Percentiles rank a stretch among this genome's conserved stretches.
phyloP scores from a whole-genome alignment of 2,888 invertebrate species.

The Digitonthophagus gazella region DNA sequence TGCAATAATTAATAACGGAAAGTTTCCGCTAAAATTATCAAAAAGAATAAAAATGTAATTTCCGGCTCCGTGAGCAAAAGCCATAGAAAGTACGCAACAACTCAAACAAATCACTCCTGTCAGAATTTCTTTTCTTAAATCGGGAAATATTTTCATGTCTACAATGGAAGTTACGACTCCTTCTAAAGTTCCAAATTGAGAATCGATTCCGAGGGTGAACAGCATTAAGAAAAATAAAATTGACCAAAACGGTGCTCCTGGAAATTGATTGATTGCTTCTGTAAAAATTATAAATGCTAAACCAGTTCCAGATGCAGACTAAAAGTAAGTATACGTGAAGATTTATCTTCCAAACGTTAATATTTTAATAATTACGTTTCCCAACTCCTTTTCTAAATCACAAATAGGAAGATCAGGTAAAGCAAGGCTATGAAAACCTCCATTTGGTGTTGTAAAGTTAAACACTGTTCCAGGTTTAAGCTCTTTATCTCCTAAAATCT shows the following conservation, averaged over 20 bases:
- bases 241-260: conserved; percentile 94
- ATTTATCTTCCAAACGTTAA: neutral
- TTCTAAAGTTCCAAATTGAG: conserved; percentile 93
- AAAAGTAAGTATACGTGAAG: conserved; percentile 43
- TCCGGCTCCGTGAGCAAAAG: conserved; percentile 89
- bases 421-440: conserved; percentile 56
- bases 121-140: conserved; percentile 83
- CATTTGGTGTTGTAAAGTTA: conserved; percentile 54
- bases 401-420: conserved; percentile 73
- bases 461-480: conserved; percentile 60
- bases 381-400: conserved; percentile 81
- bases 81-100: conserved; percentile 84
- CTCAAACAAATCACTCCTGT: conserved; percentile 77
- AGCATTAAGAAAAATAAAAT: conserved; percentile 96
- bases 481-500: conserved; percentile 46
- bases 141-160: conserved; percentile 92
- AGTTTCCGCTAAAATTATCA: conserved; percentile 92
- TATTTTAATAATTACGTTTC: conserved; percentile 62
- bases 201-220: conserved; percentile 93
- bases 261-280: conserved; percentile 97
- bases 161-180: conserved; percentile 94
- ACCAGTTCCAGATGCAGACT: conserved; percentile 96
- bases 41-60: conserved; percentile 92
- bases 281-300: conserved; percentile 97
- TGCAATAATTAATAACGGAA: conserved; percentile 87